These are phyloP conservation scores for Drosophila subsilvestris DNA, from an alignment of 2,888 invertebrate species.

Conservation along the genomic window DNA sequence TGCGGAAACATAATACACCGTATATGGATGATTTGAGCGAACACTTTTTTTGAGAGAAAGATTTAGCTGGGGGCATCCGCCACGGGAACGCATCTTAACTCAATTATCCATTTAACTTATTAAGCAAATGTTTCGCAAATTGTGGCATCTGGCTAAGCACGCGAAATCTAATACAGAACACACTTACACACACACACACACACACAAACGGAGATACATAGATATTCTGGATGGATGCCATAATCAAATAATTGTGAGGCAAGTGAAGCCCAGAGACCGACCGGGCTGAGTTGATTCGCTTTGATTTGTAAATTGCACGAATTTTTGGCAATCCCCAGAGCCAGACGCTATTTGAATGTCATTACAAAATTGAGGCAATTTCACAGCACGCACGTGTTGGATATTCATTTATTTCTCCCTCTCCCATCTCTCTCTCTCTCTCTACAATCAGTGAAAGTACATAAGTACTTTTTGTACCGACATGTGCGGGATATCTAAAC, in stretches of 20 bases:
- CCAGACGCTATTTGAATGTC: constrained; percentile 24
- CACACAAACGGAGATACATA: neutral
- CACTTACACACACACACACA: constrained; percentile 6
- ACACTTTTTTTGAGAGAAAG: constrained; percentile 14
- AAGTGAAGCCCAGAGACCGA: constrained; percentile 26
- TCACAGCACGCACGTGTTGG: constrained; percentile 45
- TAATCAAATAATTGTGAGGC: constrained; percentile 60
- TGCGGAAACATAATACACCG: constrained; percentile 43
- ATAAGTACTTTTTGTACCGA: neutral
- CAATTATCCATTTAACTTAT: constrained; percentile 77
- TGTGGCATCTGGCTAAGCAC: constrained; percentile 59
- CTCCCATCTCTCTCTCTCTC: neutral
- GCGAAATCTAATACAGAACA: constrained; percentile 54
- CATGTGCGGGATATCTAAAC: constrained; percentile 1
- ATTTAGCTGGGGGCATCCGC: constrained; percentile 6
- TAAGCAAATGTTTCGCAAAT: constrained; percentile 71
- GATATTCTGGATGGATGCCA: constrained; percentile 19
- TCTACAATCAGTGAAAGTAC: constrained; percentile 29
- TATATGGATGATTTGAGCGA: constrained; percentile 9
- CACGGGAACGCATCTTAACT: constrained; percentile 62
- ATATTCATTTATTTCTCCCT: neutral
- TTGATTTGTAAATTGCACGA: constrained; percentile 57
- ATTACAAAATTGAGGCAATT: constrained; percentile 36
- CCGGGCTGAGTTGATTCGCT: constrained; percentile 49
- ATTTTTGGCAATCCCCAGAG: constrained; percentile 36